phyloP scores from a whole-genome alignment of 2,797 vertebrate genomes.

The Fringilla coelebs region DNA sequence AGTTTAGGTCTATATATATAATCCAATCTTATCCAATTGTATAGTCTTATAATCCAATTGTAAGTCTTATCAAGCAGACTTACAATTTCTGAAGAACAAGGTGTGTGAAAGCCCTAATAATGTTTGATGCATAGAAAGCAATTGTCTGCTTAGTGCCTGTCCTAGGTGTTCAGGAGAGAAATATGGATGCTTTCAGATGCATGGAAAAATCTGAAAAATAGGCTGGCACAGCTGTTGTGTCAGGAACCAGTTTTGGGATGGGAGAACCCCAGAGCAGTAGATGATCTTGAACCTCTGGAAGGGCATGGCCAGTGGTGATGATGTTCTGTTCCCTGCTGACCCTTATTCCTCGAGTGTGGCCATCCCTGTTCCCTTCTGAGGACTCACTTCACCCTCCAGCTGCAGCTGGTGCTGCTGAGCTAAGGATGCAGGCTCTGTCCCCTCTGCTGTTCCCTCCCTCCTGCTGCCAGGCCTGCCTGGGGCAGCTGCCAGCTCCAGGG shows the following conservation, averaged over 20 bases:
- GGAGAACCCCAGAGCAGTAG: not conserved
- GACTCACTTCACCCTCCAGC: not conserved
- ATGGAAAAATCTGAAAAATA: not conserved
- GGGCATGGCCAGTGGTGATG: not conserved
- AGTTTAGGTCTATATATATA: not conserved
- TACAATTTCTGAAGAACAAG: not conserved
- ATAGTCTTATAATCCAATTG: too few species aligned
- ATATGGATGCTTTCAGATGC: not conserved
- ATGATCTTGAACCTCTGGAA: accelerated
- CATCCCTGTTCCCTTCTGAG: accelerated
- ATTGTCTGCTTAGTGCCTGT: not conserved
- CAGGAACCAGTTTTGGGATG: not conserved
- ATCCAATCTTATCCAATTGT: too few species aligned
- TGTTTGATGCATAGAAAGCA: too few species aligned
- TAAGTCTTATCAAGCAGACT: not conserved
- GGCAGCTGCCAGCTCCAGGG: not conserved
- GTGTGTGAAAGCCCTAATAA: not conserved
- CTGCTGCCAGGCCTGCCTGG: not conserved
- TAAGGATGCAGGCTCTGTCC: not conserved
- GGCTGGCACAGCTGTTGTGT: not conserved
- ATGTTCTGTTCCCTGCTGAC: not conserved
- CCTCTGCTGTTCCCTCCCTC: not conserved
- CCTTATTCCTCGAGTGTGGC: not conserved
- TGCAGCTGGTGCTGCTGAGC: not conserved
- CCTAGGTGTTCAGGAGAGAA: not conserved